phyloP scores from a whole-genome alignment of 2,797 vertebrate species.

The Catharus ustulatus region DNA sequence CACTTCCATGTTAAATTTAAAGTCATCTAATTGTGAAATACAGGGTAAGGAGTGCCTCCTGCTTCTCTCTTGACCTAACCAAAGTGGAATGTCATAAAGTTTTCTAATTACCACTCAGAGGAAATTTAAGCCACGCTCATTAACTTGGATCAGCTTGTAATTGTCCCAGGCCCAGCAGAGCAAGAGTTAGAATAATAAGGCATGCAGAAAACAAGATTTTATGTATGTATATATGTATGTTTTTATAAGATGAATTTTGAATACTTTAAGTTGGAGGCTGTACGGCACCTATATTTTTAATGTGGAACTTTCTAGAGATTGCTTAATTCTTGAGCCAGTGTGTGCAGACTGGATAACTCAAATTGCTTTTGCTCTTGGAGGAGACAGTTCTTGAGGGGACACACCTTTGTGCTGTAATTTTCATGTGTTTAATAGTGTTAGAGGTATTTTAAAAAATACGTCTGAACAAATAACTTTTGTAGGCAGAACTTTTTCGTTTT shows the following conservation, averaged over 20 bases:
- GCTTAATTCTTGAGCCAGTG: not conserved
- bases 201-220: not conserved
- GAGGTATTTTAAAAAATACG: not conserved
- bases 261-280: not conserved
- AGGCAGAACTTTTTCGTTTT: not conserved
- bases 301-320: not conserved
- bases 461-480: not conserved
- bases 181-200: not conserved
- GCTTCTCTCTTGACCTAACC: not conserved
- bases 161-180: not conserved
- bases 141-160: not conserved
- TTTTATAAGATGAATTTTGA: not conserved
- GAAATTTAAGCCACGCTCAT: not conserved
- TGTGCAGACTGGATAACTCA: not conserved
- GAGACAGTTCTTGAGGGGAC: not conserved
- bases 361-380: not conserved
- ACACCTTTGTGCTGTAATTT: not conserved
- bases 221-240: not conserved
- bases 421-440: not conserved
- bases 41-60: not conserved
- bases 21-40: not conserved
- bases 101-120: not conserved
- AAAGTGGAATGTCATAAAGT: not conserved
- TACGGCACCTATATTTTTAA: not conserved
- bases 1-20: not conserved